Base-by-base conservation (phyloP, 2,113 vertebrate species). In the Vidua chalybeata region DNA sequence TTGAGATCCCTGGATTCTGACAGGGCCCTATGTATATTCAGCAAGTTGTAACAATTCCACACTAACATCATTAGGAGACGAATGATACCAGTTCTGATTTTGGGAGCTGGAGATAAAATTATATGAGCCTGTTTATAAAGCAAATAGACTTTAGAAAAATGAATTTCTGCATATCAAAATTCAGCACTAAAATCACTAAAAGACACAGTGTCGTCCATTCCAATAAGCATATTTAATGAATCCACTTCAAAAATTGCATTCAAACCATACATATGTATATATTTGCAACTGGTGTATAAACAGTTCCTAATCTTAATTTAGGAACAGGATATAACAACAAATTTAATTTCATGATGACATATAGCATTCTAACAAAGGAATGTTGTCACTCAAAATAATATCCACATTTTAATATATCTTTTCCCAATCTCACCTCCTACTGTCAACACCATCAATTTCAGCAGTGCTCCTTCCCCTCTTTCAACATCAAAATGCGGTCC, bases 391-490 rank as follows among this genome's bases (percentile, higher is more conserved):
- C 35, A 76, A 90, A 69, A 89, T 85, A 94, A 90, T 92, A 93
- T 91, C 91, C 84, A 78, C 84, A 30, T 94, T 87, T 96, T 75
- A 84, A 90, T 94, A 59, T 62, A 85, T 72, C 96, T 96, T 97
- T 94, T 93, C 90, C 94, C 82, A 96, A 95, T 96, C 85, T 96
- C 96, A 89, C 94, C 95, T 95, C 93, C 95, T 97, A 97, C 95
- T 97, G 97, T 97, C 97, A 97, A 97, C 97, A 95, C 97, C 97
- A 96, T 97, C 96, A 87, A 90, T 93, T 95, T 97, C 97, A 97
- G 97, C 95, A 97, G 77, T 24, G 35, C 85, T 89, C 90, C 89
- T 73, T 96, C 96, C 87, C 78, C 97, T 96, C 96, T 95, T 94
- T 92, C 95, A 94, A 80, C 96, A 98, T 98, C 97, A 75, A 97